phyloP scores from a whole-genome alignment of 2,797 vertebrate species.

The Chelon labrosus region DNA sequence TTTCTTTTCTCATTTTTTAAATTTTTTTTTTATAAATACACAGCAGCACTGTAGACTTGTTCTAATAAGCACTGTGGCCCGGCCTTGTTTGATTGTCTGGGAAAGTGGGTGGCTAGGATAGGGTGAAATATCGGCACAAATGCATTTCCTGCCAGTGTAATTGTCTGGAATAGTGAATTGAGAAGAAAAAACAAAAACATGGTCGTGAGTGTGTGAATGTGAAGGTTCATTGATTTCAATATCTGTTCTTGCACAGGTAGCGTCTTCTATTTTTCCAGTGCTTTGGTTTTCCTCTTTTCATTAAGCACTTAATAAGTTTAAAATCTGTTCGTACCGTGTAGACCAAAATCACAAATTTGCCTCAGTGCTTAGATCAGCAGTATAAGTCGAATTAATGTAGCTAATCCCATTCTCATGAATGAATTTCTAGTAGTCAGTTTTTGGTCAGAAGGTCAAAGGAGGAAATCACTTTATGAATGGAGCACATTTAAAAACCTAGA shows the following conservation, averaged over 20 bases:
- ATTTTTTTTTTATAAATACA: slow-evolving; percentile 20
- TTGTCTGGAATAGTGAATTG: slow-evolving; percentile 66
- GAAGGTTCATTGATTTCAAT: slow-evolving; percentile 54
- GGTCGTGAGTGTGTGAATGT: slow-evolving; percentile 42
- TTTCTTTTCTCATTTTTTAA: slow-evolving; percentile 28
- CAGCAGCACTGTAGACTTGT: slow-evolving; percentile 49
- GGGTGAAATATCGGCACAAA: background rate
- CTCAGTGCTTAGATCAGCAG: background rate
- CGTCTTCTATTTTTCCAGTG: slow-evolving; percentile 51
- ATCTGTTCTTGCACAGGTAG: slow-evolving; percentile 37
- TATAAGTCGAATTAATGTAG: slow-evolving; percentile 42
- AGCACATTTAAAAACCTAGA: too few relatives aligned
- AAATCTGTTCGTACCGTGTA: background rate
- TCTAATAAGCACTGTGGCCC: slow-evolving; percentile 62
- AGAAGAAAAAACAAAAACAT: slow-evolving; percentile 24
- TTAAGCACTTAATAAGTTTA: slow-evolving; percentile 38
- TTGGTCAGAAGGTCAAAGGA: slow-evolving; percentile 10
- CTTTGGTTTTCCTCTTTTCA: slow-evolving; percentile 52
- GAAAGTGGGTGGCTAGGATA: slow-evolving; percentile 29
- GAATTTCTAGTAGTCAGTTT: slow-evolving; percentile 31
- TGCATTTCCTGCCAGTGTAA: slow-evolving; percentile 56
- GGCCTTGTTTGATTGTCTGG: slow-evolving; percentile 58
- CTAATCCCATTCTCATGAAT: slow-evolving; percentile 25
- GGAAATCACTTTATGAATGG: too few relatives aligned
- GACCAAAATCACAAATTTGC: slow-evolving; percentile 2